phyloP scores from a whole-genome alignment of 2,113 vertebrate species.

The Redunca redunca region DNA sequence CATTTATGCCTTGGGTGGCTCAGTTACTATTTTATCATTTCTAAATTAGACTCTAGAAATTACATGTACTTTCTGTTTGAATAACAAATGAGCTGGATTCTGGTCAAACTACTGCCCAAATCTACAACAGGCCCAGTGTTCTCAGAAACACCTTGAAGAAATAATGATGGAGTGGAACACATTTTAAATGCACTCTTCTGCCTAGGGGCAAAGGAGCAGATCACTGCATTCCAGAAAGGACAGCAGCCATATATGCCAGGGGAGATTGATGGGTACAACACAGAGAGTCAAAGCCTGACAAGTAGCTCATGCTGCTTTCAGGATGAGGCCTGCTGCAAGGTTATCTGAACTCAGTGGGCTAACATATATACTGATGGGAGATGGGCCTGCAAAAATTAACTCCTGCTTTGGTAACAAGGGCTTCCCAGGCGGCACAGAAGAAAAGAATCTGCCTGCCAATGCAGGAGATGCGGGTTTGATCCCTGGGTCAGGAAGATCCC shows the following conservation, averaged over 20 bases:
- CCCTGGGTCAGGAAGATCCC: not conserved
- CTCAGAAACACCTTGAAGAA: not conserved
- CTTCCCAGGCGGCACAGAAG: not conserved
- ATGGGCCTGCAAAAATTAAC: not conserved
- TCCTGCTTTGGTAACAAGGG: not conserved
- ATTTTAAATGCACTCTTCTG: not conserved
- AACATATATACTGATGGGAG: not conserved
- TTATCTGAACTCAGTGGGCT: not conserved
- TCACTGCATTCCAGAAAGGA: not conserved
- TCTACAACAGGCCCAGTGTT: not conserved
- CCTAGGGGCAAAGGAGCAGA: not conserved
- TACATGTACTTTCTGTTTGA: conserved; percentile 19
- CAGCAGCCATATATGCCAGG: not conserved
- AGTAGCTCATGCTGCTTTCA: not conserved
- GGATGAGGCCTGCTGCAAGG: not conserved
- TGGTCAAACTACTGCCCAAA: not conserved
- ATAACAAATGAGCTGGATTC: not conserved
- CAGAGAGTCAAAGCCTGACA: not conserved
- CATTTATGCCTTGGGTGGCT: conserved; percentile 55
- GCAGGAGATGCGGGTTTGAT: not conserved
- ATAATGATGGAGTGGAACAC: not conserved
- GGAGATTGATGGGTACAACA: not conserved
- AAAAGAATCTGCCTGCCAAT: not conserved
- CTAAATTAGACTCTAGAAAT: conserved; percentile 37
- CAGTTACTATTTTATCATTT: conserved; percentile 63